Percentiles rank a stretch among this genome's conserved stretches.
Conservation (phyloP, 1,140 invertebrate species). For the Andrena cerasifolii region DNA sequence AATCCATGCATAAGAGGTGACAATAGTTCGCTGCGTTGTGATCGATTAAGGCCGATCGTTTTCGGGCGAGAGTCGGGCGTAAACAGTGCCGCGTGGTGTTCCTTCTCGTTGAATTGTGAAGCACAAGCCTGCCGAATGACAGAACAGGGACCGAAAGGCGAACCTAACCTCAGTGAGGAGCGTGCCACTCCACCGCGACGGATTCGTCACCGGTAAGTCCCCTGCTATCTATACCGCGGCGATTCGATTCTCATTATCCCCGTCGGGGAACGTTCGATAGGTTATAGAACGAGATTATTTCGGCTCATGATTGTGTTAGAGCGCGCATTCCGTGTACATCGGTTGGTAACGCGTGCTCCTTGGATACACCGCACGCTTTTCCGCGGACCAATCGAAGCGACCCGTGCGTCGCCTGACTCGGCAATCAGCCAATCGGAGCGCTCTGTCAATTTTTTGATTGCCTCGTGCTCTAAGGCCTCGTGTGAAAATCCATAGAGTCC, state of each 20-base stretch:
- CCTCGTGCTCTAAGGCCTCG: too few relatives aligned
- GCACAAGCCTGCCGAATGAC: slow-evolving; percentile 71
- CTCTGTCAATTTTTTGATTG: slow-evolving; percentile 62
- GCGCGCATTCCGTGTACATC: slow-evolving; percentile 36
- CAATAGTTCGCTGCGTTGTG: slow-evolving; percentile 16
- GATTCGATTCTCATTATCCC: neutral
- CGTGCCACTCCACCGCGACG: slow-evolving; percentile 72
- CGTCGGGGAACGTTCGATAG: neutral
- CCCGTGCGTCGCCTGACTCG: slow-evolving; percentile 75
- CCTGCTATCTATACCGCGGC: neutral
- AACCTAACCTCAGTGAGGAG: slow-evolving; percentile 77
- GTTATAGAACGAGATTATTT: neutral
- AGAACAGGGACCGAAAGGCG: slow-evolving; percentile 68
- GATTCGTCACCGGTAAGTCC: slow-evolving; percentile 80
- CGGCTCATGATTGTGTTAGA: slow-evolving; percentile 18
- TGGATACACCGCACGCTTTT: slow-evolving; percentile 64
- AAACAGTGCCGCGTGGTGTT: slow-evolving; percentile 23
- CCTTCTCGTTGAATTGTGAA: slow-evolving; percentile 9
- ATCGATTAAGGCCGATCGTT: slow-evolving; percentile 34
- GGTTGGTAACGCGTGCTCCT: slow-evolving; percentile 63
- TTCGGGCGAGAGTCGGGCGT: too few relatives aligned
- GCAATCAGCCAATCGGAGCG: slow-evolving; percentile 67
- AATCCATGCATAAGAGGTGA: slow-evolving; percentile 48
- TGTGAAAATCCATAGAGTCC: slow-evolving; percentile 60
- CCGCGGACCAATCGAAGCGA: slow-evolving; percentile 65